These are phyloP conservation scores for Amphimedon queenslandica DNA, from an alignment of 37 sponge, comb jelly and placozoan genomes.

Conservation along the genomic window DNA sequence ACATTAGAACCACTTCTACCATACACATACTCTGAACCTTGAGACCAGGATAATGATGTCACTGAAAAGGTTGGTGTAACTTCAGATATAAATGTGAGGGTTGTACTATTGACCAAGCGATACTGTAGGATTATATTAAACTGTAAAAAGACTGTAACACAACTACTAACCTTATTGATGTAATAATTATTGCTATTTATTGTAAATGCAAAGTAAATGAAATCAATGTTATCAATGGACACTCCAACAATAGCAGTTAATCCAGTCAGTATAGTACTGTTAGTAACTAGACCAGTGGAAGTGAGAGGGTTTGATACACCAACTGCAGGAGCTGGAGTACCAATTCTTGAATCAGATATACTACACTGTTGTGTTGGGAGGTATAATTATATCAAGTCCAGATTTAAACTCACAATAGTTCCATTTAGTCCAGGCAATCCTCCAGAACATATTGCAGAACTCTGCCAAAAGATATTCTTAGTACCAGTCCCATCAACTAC, in stretches of 20 bases:
- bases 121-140: neutral
- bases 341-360: too few relatives aligned
- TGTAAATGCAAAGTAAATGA: neutral
- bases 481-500: neutral
- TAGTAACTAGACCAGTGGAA: neutral
- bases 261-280: neutral
- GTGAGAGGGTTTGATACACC: neutral
- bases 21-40: slow-evolving; percentile 46
- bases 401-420: too few relatives aligned
- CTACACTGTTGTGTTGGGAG: too few relatives aligned
- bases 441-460: too few relatives aligned
- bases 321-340: neutral
- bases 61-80: slow-evolving; percentile 24
- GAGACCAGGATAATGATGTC: slow-evolving; percentile 17
- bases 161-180: neutral
- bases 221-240: neutral
- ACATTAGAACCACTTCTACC: slow-evolving; percentile 21
- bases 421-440: too few relatives aligned
- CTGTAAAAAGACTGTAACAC: neutral
- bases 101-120: neutral
- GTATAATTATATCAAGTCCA: too few relatives aligned
- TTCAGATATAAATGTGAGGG: neutral
- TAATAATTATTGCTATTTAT: neutral
- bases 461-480: neutral
- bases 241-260: neutral